phyloP scores from a whole-genome alignment of 2,888 invertebrate species.

The Acronicta aceris region DNA sequence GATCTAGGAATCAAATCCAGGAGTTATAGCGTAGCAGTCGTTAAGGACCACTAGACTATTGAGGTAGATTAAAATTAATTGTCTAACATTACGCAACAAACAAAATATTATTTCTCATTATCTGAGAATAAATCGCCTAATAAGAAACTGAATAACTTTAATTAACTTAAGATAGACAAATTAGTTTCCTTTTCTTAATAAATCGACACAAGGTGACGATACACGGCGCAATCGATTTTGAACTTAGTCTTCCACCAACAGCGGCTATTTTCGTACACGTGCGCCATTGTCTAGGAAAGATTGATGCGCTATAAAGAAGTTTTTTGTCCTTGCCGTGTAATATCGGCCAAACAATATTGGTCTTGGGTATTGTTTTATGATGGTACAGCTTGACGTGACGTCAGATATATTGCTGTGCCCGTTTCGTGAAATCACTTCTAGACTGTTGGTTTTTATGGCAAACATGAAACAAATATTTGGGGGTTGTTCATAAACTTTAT shows the following conservation, averaged over 20 bases:
- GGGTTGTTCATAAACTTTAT: conserved; percentile 17
- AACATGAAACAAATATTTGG: conserved; percentile 18
- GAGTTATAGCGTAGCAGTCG: no score
- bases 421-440: conserved; percentile 28
- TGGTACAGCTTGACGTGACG: conserved; percentile 35
- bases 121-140: conserved; percentile 24
- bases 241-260: background rate
- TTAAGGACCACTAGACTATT: no score
- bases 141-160: conserved; percentile 40
- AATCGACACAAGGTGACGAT: conserved; percentile 33
- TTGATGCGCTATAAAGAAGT: conserved; percentile 49
- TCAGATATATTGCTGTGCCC: conserved; percentile 33
- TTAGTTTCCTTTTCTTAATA: conserved; percentile 35
- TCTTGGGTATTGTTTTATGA: conserved; percentile 53
- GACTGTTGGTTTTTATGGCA: conserved; percentile 31
- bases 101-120: background rate
- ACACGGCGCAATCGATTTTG: conserved; percentile 3
- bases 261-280: conserved; percentile 18
- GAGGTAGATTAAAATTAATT: background rate
- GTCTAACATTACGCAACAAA: background rate
- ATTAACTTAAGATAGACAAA: conserved; percentile 41
- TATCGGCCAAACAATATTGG: conserved; percentile 55
- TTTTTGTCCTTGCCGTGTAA: conserved; percentile 33
- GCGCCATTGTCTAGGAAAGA: conserved; percentile 19
- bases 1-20: no score